Evolutionary conservation across 2,113 vertebrate genomes (phyloP).

Genomic region (Sturnira hondurensis): DNA sequence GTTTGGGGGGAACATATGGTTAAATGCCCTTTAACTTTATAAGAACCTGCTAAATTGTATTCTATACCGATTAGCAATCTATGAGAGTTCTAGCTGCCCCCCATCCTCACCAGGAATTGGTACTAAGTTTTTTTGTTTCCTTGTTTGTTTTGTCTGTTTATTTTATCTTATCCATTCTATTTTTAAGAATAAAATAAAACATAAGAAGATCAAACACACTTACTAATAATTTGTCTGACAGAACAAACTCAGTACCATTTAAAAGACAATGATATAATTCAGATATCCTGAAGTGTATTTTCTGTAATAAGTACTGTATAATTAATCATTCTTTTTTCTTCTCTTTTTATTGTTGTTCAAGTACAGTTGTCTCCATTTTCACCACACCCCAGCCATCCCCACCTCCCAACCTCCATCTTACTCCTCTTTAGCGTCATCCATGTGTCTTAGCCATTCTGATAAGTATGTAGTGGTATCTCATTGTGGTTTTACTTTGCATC

Average conservation of each 20-base stretch:
- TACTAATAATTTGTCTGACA: neutral
- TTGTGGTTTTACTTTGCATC: neutral
- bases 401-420: too few relatives aligned
- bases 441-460: neutral
- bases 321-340: neutral
- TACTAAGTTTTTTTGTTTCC: neutral
- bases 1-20: neutral
- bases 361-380: too few relatives aligned
- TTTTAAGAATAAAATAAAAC: neutral
- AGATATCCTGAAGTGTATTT: neutral
- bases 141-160: neutral
- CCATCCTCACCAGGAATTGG: neutral
- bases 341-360: too few relatives aligned
- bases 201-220: neutral
- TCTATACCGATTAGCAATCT: neutral
- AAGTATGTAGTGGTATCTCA: neutral
- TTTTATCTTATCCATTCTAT: neutral
- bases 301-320: neutral
- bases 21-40: neutral
- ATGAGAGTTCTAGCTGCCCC: neutral
- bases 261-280: neutral
- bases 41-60: neutral
- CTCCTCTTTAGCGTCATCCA: too few relatives aligned
- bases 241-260: neutral
- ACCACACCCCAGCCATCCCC: too few relatives aligned